A percentile compares a stretch with the other conserved stretches of the same genome.
Evolutionary conservation across 2,888 invertebrate genomes (phyloP).

Genomic region (Diarsia brunnea): DNA sequence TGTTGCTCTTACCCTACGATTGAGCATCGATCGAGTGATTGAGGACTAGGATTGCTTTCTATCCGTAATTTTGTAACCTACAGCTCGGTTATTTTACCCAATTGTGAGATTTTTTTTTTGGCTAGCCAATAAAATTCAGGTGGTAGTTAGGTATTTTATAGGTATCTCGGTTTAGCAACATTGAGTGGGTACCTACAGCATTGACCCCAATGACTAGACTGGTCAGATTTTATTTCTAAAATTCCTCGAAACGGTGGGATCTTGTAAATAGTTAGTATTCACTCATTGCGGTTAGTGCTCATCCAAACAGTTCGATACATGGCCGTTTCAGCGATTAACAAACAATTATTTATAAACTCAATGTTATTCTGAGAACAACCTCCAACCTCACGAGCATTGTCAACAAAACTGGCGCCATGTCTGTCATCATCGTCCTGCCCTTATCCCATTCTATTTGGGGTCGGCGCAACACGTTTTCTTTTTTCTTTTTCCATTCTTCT

Average conservation of each 20-base stretch:
- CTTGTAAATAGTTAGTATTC: conserved; percentile 16
- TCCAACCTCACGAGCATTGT: background rate
- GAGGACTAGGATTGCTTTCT: background rate
- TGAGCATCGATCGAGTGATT: background rate
- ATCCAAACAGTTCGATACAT: conserved; percentile 13
- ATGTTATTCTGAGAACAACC: conserved; percentile 32
- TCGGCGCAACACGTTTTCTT: no score
- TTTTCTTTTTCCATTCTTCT: no score
- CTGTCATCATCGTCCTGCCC: background rate
- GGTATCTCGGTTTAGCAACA: background rate
- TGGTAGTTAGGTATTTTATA: background rate
- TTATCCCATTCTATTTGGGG: no score
- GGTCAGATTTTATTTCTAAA: conserved; percentile 25
- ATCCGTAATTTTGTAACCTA: background rate
- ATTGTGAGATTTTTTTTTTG: background rate
- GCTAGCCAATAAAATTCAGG: background rate
- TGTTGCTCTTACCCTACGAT: background rate
- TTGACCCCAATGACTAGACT: conserved; percentile 48
- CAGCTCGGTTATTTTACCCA: background rate
- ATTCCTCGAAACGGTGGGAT: conserved; percentile 42
- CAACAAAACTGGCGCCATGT: conserved; percentile 8
- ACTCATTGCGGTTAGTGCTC: conserved; percentile 52
- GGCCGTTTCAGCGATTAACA: conserved; percentile 23
- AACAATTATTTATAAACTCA: conserved; percentile 36
- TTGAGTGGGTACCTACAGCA: conserved; percentile 1